These are phyloP conservation scores for Conistra vaccinii DNA, from an alignment of 2,888 invertebrate genomes.

Conservation along the genomic window DNA sequence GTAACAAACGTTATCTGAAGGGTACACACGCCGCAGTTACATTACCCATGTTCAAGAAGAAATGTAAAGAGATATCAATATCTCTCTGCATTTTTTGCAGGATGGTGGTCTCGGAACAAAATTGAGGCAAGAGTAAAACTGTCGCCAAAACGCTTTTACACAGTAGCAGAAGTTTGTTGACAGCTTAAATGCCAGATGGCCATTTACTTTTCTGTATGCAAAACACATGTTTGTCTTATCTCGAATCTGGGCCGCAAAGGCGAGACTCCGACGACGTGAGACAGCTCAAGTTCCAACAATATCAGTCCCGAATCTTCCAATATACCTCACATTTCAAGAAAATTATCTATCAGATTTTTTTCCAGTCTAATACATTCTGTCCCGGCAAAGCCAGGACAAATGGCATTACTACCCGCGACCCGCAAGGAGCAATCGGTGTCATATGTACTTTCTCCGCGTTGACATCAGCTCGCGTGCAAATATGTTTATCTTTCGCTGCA, in stretches of 20 bases:
- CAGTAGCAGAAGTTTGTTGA: background rate
- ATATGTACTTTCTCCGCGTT: constrained; percentile 74
- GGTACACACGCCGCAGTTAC: constrained; percentile 35
- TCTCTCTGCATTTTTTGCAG: too few species aligned
- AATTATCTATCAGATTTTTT: too few species aligned
- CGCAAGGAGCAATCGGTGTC: constrained; percentile 64
- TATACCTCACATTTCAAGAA: background rate
- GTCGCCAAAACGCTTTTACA: background rate
- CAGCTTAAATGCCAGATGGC: constrained; percentile 6
- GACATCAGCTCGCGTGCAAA: constrained; percentile 72
- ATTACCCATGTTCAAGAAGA: constrained; percentile 10
- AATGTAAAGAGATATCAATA: too few species aligned
- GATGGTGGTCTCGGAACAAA: too few species aligned
- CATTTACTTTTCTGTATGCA: background rate
- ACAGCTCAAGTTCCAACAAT: constrained; percentile 4
- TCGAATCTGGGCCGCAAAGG: background rate
- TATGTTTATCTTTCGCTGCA: constrained; percentile 70
- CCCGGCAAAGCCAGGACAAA: constrained; percentile 4
- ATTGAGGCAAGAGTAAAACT: too few species aligned
- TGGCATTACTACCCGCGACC: constrained; percentile 40
- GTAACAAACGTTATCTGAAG: constrained; percentile 51
- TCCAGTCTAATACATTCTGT: background rate
- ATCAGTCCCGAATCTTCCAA: background rate
- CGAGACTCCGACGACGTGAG: too few species aligned
- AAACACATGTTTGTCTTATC: background rate